Base-by-base conservation (phyloP, 2,113 vertebrate genomes). In the Todiramphus saurophagus region DNA sequence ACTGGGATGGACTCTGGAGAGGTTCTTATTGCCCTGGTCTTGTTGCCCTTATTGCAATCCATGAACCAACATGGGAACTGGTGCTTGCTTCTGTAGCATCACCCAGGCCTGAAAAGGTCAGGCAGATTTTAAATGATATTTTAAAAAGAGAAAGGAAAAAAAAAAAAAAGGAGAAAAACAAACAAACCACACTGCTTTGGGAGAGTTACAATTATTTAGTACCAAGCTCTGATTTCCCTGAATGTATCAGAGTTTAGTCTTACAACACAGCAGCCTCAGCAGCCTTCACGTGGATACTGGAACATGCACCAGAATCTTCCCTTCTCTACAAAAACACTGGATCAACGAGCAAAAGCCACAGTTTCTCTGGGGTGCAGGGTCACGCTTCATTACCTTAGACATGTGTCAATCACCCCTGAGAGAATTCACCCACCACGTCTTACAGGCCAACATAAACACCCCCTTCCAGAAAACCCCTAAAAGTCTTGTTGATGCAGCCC, bases 41-140 rank as follows among this genome's bases (percentile, higher is more conserved):
- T 70, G 13, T 12, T 80, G 48, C 7, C 8, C 35, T 27, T 41
- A 25, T 6, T 66, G 27, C 4, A 10, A 41, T 21, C 55, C 50
- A 4, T 3, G 18, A 66, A 43, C 51, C 9, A 8, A 13, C 4
- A 23, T 1, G 9, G 41, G 13, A 93, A 84, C 16, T 3, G 0
- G 3, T 0, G 0, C 37, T 50, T 27, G 8, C 7, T 19, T 19
- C 20, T 35, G 56, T 70, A 5, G 0, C 19, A 48, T 25, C 3
- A 1, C 31, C 23, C 48, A 35, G 8, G 10, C 15, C 46, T 33
- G 30, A 79, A 39, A 83, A 83, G 25, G 27, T 51, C 14, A 37
- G 35, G 16, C 35, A 87, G 39, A 60, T 64, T 89, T 82, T 41
- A 92, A 87, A 83, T 12, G 13, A 9, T 33, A 70, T 48, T 3